phyloP scores from a whole-genome alignment of 2,797 vertebrate species.

The Tapera naevia region DNA sequence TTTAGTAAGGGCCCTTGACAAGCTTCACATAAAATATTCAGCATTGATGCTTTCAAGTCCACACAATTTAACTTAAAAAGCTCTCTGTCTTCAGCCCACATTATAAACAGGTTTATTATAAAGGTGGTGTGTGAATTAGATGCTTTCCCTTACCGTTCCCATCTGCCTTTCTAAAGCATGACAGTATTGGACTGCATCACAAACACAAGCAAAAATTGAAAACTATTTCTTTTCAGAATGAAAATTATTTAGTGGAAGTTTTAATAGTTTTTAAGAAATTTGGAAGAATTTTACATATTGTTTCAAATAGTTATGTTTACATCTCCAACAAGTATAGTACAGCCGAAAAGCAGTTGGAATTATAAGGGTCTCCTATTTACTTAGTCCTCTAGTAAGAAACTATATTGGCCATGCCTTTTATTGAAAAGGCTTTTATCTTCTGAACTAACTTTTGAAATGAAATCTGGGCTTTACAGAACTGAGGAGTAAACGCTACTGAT shows the following conservation, averaged over 20 bases:
- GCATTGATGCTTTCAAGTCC: conserved; percentile 60
- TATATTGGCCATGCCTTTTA: background rate
- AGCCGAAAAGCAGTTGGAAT: background rate
- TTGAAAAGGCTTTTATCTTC: background rate
- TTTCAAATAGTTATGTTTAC: background rate
- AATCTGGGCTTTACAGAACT: background rate
- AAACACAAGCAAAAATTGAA: background rate
- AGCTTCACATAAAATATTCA: conserved; percentile 72
- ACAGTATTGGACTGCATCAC: background rate
- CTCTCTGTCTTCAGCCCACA: conserved; percentile 37
- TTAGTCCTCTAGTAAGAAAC: background rate
- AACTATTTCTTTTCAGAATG: background rate
- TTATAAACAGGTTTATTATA: conserved; percentile 29
- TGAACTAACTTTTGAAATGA: background rate
- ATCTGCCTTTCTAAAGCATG: background rate
- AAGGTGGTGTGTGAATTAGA: conserved; percentile 31
- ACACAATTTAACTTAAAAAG: conserved; percentile 56
- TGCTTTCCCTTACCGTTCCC: background rate
- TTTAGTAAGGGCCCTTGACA: conserved; percentile 55
- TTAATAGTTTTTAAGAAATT: background rate
- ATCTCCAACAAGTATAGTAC: background rate
- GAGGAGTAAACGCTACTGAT: background rate
- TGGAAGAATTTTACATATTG: background rate
- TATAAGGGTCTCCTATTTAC: background rate
- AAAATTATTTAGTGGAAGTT: background rate